Evolutionary conservation across 2,113 vertebrate species (phyloP), one percentile per base, ranked within the genome.

Genomic region (Eulacestoma nigropectus): DNA sequence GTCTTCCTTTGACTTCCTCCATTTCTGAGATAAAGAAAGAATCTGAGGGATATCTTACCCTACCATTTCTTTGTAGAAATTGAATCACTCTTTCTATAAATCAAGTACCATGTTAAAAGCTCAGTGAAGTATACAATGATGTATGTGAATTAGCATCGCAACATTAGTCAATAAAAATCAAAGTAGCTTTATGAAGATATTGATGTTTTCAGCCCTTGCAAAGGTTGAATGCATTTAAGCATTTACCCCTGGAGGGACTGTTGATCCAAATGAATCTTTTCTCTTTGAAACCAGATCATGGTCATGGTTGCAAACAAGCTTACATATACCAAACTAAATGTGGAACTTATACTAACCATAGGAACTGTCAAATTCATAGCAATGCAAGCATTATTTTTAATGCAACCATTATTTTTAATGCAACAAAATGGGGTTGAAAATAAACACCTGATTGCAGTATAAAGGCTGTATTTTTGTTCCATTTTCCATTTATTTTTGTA

Each of bases 141-240:
- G 78, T 95, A 96, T 98, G 96, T 96, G 97, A 98, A 97, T 98
- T 97, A 97, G 90, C 94, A 96, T 91, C 50, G 23, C 74, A 91
- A 89, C 84, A 29, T 39, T 82, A 95, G 97, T 97, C 97, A 97
- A 98, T 98, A 97, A 89, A 97, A 97, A 98, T 98, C 98, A 97
- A 97, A 98, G 97, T 86, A 84, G 82, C 95, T 97, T 98, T 98
- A 98, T 98, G 97, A 97, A 97, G 81, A 78, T 98, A 98, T 98
- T 96, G 97, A 98, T 95, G 93, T 97, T 97, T 97, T 95, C 87
- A 95, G 94, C 82, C 94, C 94, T 96, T 97, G 69, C 7, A 73
- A 95, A 96, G 90, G 95, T 97, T 97, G 97, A 98, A 97, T 97
- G 96, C 80, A 50, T 97, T 97, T 94, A 97, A 97, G 72, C 64